Conservation (phyloP, 1,140 invertebrate genomes). For the Vanessa atalanta region DNA sequence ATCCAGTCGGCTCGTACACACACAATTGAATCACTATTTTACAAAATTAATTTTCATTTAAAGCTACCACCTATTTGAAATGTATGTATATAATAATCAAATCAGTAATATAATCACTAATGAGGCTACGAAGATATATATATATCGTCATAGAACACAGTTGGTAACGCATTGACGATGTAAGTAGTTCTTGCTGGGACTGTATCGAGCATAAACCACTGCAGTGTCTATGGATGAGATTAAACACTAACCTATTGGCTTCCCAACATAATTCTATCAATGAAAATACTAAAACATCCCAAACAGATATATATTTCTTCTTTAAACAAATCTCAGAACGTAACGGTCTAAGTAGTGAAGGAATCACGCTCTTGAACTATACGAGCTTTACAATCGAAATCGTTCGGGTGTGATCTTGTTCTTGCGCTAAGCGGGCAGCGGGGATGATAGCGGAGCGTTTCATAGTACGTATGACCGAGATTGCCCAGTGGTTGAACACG, state of each 20-base stretch:
- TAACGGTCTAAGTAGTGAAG: slow-evolving; percentile 38
- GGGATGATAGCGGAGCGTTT: background rate
- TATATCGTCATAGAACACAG: no score
- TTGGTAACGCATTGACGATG: no score
- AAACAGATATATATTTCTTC: background rate
- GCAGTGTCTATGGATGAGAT: background rate
- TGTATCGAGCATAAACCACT: background rate
- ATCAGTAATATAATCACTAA: no score
- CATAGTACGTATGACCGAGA: no score
- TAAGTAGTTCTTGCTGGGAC: no score
- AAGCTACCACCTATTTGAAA: no score
- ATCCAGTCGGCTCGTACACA: no score
- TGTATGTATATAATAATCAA: no score
- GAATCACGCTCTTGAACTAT: slow-evolving; percentile 58
- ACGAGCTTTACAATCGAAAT: slow-evolving; percentile 51
- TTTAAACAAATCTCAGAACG: slow-evolving; percentile 43
- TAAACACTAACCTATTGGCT: background rate
- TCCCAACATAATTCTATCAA: background rate
- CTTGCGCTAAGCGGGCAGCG: slow-evolving; percentile 37
- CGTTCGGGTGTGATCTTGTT: background rate
- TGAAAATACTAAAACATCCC: background rate
- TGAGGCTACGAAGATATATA: no score
- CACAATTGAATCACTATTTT: no score
- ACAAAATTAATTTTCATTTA: no score
- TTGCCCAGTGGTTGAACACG: no score